Base-by-base conservation (phyloP, 2,888 invertebrate species). In the Drosophila lacicola region DNA sequence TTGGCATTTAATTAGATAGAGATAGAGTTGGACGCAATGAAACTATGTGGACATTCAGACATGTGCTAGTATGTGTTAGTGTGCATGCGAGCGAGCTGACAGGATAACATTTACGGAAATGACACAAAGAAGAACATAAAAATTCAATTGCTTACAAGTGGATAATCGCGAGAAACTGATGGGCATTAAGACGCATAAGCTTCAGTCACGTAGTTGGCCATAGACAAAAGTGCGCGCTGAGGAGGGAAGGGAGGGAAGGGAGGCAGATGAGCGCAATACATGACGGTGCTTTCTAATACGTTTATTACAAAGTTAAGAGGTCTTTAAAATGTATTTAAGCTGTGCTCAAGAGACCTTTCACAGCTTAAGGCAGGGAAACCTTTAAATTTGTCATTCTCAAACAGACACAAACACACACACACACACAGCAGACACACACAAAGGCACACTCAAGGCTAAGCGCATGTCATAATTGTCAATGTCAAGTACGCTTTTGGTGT, bases 401-500 rank as follows among this genome's bases (percentile, higher is more conserved):
- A 37, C 45, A 14, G 8, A 58, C 61, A 6, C 14, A 17, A 21
- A 34, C 14, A 44, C 10, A 36, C 44, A 25, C 10, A 45, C 13
- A 21, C 10, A 29, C n/a, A 14, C 6, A 54, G n/a, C 2, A 33
- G 5, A 17, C 9, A 33, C 4, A 8, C 11, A 34, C 14, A 17
- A 1, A 42, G 13, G 34, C 13, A 9, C 3, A 60, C 53, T 61
- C 33, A 62, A 62, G 13, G 53, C 46, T 71, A 67, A 76, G 70
- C 67, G 70, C 67, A 68, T 74, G 77, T 86, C 82, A 82, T 70
- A 82, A 82, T 77, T 82, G 78, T 82, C 80, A 86, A 80, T 82
- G 82, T 66, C 82, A 82, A 77, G 71, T 74, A 50, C 66, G 62
- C 42, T 49, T 49, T 56, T 21, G 33, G 47, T 50, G 61, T 29